A percentile compares a stretch with the other conserved stretches of the same genome.
phyloP scores from a whole-genome alignment of 2,113 vertebrate species.

The Shinisaurus crocodilurus region DNA sequence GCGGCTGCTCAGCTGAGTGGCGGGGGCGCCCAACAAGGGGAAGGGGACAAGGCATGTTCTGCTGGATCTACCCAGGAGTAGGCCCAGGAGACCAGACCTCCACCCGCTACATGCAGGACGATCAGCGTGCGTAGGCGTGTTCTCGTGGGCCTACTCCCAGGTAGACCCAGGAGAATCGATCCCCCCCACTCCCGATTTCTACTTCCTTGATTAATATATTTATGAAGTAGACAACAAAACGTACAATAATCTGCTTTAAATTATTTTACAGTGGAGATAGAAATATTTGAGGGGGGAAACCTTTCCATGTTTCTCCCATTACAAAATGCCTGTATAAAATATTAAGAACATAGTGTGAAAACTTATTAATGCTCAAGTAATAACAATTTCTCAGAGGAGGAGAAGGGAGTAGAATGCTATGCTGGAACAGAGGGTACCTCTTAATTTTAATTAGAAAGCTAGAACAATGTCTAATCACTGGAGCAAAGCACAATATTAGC shows the following conservation, averaged over 20 bases:
- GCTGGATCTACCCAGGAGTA: too few relatives aligned
- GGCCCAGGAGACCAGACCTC: too few relatives aligned
- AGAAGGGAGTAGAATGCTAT: neutral
- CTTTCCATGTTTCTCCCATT: neutral
- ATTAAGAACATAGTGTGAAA: neutral
- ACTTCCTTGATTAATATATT: neutral
- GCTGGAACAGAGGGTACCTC: neutral
- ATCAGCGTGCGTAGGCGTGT: too few relatives aligned
- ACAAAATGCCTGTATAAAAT: neutral
- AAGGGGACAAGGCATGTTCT: too few relatives aligned
- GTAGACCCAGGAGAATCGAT: too few relatives aligned
- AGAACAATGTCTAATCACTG: neutral
- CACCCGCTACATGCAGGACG: too few relatives aligned
- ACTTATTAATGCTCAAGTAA: neutral
- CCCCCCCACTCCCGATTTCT: too few relatives aligned
- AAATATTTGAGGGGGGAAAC: neutral
- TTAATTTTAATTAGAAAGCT: neutral
- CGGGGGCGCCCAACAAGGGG: too few relatives aligned
- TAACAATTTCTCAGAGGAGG: neutral
- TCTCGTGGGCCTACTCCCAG: too few relatives aligned
- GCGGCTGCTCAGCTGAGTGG: too few relatives aligned
- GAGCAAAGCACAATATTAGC: neutral
- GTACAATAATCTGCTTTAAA: neutral
- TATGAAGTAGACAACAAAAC: neutral
- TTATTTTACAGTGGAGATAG: neutral